These are phyloP conservation scores for Caloenas nicobarica DNA, from an alignment of 2,113 vertebrate genomes.

Conservation along the genomic window DNA sequence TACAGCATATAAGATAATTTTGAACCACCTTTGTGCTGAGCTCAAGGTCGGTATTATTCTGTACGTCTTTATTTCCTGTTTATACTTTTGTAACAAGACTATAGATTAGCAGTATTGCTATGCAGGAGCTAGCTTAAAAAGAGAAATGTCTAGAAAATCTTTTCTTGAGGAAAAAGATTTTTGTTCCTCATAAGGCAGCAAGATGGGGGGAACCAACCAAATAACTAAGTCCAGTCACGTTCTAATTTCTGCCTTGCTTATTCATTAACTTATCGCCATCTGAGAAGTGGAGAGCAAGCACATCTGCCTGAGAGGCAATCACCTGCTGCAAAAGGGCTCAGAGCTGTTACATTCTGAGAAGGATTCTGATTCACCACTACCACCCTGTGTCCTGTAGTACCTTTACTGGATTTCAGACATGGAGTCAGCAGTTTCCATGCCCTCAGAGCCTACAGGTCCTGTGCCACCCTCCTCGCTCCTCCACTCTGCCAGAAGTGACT, in stretches of 20 bases:
- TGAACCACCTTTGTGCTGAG: not conserved
- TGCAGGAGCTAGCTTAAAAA: not conserved
- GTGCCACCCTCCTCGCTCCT: not conserved
- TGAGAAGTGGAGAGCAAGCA: slow-evolving; percentile 54
- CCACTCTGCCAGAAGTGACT: slow-evolving; percentile 39
- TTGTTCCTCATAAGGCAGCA: not conserved
- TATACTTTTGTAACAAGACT: not conserved
- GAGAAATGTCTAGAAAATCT: not conserved
- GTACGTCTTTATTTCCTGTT: not conserved
- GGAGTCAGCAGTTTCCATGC: slow-evolving; percentile 12
- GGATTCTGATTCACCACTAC: slow-evolving; percentile 49
- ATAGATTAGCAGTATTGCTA: not conserved
- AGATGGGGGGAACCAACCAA: not conserved
- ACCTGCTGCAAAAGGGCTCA: slow-evolving; percentile 62
- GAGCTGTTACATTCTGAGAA: slow-evolving; percentile 38
- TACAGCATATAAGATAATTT: not conserved
- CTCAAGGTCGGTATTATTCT: not conserved
- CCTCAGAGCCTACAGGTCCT: not conserved
- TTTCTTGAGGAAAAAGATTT: not conserved
- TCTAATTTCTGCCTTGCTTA: not conserved
- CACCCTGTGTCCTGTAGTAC: slow-evolving; percentile 26
- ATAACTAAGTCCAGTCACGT: not conserved
- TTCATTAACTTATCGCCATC: slow-evolving; percentile 51
- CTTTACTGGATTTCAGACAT: not conserved
- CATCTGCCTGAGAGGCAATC: slow-evolving; percentile 53